Conservation (phyloP, 2,113 vertebrate genomes). For the Rhodinocichla rosea region DNA sequence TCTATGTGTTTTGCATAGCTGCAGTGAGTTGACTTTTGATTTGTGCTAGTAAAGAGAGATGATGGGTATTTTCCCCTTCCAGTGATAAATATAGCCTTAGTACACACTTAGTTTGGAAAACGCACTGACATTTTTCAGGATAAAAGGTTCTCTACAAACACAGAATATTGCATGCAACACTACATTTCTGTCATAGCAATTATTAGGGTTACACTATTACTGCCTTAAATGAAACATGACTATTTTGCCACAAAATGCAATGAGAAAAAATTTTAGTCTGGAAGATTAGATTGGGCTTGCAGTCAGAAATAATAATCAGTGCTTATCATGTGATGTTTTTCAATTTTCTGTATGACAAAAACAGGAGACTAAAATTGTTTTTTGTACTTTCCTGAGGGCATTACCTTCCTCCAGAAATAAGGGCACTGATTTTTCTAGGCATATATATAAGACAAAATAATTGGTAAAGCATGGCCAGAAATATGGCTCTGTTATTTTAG, state of each 20-base stretch:
- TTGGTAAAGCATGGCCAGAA: neutral
- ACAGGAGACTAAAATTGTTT: neutral
- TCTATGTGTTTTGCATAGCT: neutral
- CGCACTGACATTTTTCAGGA: neutral
- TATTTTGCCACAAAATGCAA: neutral
- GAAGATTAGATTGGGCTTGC: neutral
- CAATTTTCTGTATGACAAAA: neutral
- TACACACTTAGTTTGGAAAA: neutral
- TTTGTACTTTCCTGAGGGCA: neutral
- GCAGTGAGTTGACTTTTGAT: neutral
- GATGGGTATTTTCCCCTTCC: neutral
- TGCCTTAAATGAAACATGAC: neutral
- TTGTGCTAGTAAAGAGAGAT: neutral
- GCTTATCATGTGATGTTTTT: neutral
- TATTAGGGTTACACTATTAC: neutral
- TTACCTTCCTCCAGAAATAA: neutral
- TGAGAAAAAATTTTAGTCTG: neutral
- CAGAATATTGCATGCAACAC: neutral
- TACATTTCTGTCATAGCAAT: neutral
- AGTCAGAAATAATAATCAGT: neutral
- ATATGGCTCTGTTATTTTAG: neutral
- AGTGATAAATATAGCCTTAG: neutral
- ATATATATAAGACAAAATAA: neutral
- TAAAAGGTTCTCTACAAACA: neutral
- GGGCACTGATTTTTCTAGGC: neutral